These are phyloP conservation scores for Drosophila macrospina DNA, from an alignment of 2,888 invertebrate species.

Conservation along the genomic window DNA sequence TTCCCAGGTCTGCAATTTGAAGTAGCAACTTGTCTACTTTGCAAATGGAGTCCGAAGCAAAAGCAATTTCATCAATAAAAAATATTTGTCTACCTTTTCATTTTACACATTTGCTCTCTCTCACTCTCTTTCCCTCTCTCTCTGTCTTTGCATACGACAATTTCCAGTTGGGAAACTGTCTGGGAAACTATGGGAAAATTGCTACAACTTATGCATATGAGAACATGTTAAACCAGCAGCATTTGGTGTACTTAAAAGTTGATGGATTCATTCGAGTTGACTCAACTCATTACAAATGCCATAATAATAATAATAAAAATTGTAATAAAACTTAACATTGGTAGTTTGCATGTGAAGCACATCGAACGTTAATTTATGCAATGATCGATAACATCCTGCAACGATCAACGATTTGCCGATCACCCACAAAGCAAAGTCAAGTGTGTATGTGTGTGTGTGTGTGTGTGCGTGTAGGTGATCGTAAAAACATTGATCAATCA, in stretches of 20 bases:
- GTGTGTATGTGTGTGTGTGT: too few relatives aligned
- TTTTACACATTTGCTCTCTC: neutral
- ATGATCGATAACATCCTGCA: constrained; percentile 85
- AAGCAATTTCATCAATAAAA: constrained; percentile 81
- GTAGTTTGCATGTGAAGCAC: constrained; percentile 26
- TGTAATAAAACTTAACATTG: constrained; percentile 62
- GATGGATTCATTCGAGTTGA: constrained; percentile 51
- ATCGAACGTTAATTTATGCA: constrained; percentile 78
- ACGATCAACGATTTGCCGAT: constrained; percentile 76
- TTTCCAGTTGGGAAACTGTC: constrained; percentile 35
- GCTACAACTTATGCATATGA: constrained; percentile 9
- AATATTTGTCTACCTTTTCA: constrained; percentile 63
- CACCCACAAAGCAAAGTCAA: constrained; percentile 62
- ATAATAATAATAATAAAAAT: constrained; percentile 7
- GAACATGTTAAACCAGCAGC: constrained; percentile 46
- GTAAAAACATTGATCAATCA: constrained; percentile 77
- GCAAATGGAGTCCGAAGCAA: constrained; percentile 66
- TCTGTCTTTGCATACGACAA: constrained; percentile 44
- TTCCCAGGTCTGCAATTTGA: constrained; percentile 78
- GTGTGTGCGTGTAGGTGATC: constrained; percentile 74
- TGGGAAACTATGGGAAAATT: constrained; percentile 25
- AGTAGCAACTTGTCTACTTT: constrained; percentile 71
- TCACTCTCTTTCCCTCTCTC: constrained; percentile 9
- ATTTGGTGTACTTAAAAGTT: constrained; percentile 20
- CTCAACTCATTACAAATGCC: constrained; percentile 40